Evolutionary conservation across 2,797 vertebrate species (phyloP).

Genomic region (Cichlasoma orientale): DNA sequence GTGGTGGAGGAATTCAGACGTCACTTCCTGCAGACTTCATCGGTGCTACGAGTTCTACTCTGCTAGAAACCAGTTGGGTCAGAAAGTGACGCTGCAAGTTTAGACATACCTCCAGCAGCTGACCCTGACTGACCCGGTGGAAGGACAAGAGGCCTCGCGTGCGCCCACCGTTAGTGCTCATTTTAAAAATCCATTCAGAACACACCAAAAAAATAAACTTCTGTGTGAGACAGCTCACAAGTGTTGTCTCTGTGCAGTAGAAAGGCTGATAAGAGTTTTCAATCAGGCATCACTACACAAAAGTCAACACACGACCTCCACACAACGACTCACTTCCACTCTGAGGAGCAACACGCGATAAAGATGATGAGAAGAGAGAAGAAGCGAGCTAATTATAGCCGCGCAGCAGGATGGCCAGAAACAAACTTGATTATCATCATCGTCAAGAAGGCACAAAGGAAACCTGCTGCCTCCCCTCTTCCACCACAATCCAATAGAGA

Average conservation of each 20-base stretch:
- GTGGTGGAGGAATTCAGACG: conserved; percentile 17
- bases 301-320: conserved; percentile 42
- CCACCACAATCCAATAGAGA: conserved; percentile 88
- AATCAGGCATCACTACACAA: conserved; percentile 3
- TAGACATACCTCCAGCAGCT: conserved; percentile 58
- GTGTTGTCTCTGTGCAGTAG: neutral
- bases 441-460: conserved; percentile 76
- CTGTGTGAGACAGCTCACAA: neutral
- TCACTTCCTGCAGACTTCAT: conserved; percentile 43
- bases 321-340: conserved; percentile 34
- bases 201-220: conserved; percentile 6
- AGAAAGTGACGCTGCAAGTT: conserved; percentile 65
- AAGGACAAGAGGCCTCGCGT: conserved; percentile 21
- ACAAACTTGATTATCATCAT: conserved; percentile 82
- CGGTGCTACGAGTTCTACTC: conserved; percentile 60
- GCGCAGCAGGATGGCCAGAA: conserved; percentile 76
- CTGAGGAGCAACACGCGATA: conserved; percentile 55
- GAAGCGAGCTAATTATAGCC: conserved; percentile 75
- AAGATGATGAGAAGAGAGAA: conserved; percentile 52
- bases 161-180: conserved; percentile 14
- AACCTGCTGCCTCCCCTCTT: conserved; percentile 70
- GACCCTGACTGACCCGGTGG: conserved; percentile 48
- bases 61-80: conserved; percentile 71
- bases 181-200: neutral
- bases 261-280: neutral